These are phyloP conservation scores for Chrysopilus asiliformis DNA, from an alignment of 2,888 invertebrate species.

Conservation along the genomic window DNA sequence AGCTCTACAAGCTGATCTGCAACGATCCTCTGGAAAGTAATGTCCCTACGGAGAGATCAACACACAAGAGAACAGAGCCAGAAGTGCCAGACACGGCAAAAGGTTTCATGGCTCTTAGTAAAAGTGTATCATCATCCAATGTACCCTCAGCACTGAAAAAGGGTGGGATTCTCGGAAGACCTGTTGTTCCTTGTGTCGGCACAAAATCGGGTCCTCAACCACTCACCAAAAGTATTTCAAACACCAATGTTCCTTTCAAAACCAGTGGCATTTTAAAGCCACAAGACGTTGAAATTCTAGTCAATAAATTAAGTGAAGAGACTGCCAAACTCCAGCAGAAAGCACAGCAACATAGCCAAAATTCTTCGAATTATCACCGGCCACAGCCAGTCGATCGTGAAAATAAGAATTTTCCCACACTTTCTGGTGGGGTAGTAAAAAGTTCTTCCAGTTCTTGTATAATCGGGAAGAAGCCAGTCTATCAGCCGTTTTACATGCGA, in stretches of 20 bases:
- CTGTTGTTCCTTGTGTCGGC: slow-evolving; percentile 34
- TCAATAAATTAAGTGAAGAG: too few relatives aligned
- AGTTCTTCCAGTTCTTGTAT: slow-evolving; percentile 35
- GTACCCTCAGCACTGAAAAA: slow-evolving; percentile 26
- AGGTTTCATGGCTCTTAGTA: slow-evolving; percentile 21
- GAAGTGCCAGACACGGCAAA: slow-evolving; percentile 6
- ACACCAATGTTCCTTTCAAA: slow-evolving; percentile 24
- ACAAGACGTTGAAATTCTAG: too few relatives aligned
- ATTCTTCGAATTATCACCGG: background rate
- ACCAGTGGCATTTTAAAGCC: background rate
- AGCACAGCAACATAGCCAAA: background rate
- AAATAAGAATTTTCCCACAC: background rate
- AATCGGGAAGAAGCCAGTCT: slow-evolving; percentile 17
- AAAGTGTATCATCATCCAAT: slow-evolving; percentile 32
- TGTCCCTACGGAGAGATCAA: too few relatives aligned
- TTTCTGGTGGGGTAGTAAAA: slow-evolving; percentile 23
- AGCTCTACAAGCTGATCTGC: slow-evolving; percentile 34
- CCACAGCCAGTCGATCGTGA: background rate
- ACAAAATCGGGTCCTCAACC: slow-evolving; percentile 29
- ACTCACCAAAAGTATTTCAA: slow-evolving; percentile 33
- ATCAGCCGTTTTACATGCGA: slow-evolving; percentile 21
- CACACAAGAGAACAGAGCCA: background rate
- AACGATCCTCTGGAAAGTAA: slow-evolving; percentile 22
- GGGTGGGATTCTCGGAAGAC: slow-evolving; percentile 26
- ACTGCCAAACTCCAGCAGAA: background rate